These are phyloP conservation scores for Drosophila sordidula DNA, from an alignment of 2,888 invertebrate genomes.

Conservation along the genomic window DNA sequence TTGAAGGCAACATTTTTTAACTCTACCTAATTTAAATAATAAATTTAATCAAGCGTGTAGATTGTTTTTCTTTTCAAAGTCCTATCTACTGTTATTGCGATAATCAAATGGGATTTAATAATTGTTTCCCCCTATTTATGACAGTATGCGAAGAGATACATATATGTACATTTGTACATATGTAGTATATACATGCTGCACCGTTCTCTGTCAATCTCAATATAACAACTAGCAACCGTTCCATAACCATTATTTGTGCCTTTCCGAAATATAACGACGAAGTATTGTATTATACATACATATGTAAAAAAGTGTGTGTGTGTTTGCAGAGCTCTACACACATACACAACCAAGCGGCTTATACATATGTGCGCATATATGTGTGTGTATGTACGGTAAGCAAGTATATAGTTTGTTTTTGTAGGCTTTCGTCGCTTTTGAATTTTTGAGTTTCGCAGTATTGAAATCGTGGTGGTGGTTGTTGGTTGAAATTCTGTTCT, in stretches of 20 bases:
- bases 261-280: conserved; percentile 77
- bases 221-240: conserved; percentile 60
- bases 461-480: conserved; percentile 83
- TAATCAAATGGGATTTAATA: conserved; percentile 12
- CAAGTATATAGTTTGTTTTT: conserved; percentile 71
- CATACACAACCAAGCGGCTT: conserved; percentile 32
- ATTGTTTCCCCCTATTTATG: conserved; percentile 25
- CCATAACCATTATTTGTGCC: conserved; percentile 79
- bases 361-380: conserved; percentile 3
- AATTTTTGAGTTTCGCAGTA: conserved; percentile 80
- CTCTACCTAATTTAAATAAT: neutral
- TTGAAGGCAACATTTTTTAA: neutral
- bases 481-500: conserved; percentile 57
- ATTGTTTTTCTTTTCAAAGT: neutral
- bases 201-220: conserved; percentile 66
- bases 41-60: neutral
- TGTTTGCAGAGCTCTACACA: conserved; percentile 9
- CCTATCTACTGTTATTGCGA: neutral
- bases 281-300: conserved; percentile 51
- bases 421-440: conserved; percentile 79
- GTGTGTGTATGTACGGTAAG: conserved; percentile 21
- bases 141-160: conserved; percentile 15
- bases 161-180: neutral
- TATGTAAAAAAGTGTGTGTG: neutral
- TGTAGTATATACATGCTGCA: neutral